Evolutionary conservation across 2,888 invertebrate genomes (phyloP), one percentile per base, ranked within the genome.

Genomic region (Ethmia dodecea): DNA sequence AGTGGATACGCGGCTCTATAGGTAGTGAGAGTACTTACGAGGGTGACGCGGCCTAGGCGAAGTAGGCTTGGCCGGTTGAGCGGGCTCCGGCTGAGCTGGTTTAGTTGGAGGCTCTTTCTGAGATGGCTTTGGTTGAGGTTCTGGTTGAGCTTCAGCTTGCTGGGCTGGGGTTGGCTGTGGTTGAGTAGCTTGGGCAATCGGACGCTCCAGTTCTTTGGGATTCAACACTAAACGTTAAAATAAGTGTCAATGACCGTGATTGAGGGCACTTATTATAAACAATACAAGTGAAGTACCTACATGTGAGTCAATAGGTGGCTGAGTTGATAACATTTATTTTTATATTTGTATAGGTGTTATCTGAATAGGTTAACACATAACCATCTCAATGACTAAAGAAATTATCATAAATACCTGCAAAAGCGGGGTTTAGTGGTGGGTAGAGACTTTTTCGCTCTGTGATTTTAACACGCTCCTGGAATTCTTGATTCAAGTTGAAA

Each of bases 171-270:
- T 9, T 8, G 38, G 12, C 6, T 29, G 20, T 5, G 35, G 24
- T 5, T 26, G 36, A 12, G 38, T 24, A 11, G 3, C 9, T 24
- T 20, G 14, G 13, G 11, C 13, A 8, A 6, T 25, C 13, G 4
- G 14, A 34, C 37, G 38, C 48, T 62, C 70, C 14, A 60, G 47
- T 41, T 62, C 75, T 70, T 76, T 64, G 40, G 74, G 67, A 61
- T 80, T 66, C 71, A 75, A 60, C 59, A 75, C 81, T 83, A 69
- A 45, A 67, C 48, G 45, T 57, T 65, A 56, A 45, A 25, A 40
- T n/a, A 10, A 29, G 9, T 34, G 26, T 29, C 22, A 38, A 31
- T 33, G 29, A 29, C 9, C 16, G 16, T 10, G 18, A 18, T 18
- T 18, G 18, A 18, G 8, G 18, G n/a, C n/a, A n/a, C n/a, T n/a